These are phyloP conservation scores for Ricordea florida DNA, from an alignment of 92 coral and sea anemone genomes.

Conservation along the genomic window DNA sequence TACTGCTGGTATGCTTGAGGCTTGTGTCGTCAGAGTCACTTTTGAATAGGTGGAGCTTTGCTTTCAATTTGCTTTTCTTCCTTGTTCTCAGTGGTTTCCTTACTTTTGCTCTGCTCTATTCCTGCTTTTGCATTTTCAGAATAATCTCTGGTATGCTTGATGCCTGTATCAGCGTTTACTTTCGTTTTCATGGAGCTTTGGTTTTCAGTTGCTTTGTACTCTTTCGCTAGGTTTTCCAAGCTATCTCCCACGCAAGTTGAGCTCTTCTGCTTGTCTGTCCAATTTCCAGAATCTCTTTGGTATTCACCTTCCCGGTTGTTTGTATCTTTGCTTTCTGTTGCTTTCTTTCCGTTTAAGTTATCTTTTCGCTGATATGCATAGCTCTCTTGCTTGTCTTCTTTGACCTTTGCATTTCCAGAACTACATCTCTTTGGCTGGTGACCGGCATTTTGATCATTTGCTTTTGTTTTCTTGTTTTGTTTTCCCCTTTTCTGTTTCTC, in stretches of 20 bases:
- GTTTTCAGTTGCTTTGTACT: conserved; percentile 1
- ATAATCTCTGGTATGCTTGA: not conserved
- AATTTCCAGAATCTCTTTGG: too few species aligned
- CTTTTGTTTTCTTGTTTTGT: not conserved
- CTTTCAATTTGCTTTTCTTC: not conserved
- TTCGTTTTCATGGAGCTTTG: not conserved
- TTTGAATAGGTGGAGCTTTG: not conserved
- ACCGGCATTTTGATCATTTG: not conserved
- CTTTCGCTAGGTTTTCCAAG: not conserved
- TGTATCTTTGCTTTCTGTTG: not conserved
- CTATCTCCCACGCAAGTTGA: not conserved
- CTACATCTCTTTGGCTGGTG: not conserved
- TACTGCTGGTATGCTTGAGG: not conserved
- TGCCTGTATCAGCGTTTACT: not conserved
- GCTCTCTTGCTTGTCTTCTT: not conserved
- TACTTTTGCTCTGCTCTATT: conserved; percentile 1
- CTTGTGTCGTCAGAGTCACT: not conserved
- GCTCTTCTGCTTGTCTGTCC: too few species aligned
- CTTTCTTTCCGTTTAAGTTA: too few species aligned
- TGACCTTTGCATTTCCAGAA: not conserved
- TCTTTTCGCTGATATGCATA: too few species aligned
- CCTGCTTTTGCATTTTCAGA: conserved; percentile 7
- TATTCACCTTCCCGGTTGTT: not conserved
- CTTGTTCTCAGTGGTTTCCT: not conserved
- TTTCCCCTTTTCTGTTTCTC: not conserved